phyloP scores from a whole-genome alignment of 2,888 invertebrate species.

The Pandemis cinnamomeana region DNA sequence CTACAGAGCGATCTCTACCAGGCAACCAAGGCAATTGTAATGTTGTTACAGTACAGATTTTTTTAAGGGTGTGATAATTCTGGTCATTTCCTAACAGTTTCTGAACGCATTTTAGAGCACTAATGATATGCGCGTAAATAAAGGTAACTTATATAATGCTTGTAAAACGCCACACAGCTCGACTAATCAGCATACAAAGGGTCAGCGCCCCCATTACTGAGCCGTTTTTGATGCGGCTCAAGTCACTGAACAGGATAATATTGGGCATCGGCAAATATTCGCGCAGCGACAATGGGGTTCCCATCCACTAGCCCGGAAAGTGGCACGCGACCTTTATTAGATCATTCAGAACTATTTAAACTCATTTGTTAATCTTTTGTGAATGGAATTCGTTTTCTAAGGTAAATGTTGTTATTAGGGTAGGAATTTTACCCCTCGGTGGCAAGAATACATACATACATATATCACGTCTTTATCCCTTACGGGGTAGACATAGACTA shows the following conservation, averaged over 20 bases:
- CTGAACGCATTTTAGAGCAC: too few species aligned
- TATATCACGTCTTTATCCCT: too few species aligned
- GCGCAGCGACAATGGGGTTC: slow-evolving; percentile 11
- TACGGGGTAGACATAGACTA: too few species aligned
- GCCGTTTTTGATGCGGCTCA: slow-evolving; percentile 11
- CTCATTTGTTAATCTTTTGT: slow-evolving; percentile 21
- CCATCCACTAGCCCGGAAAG: slow-evolving; percentile 4
- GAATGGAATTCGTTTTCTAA: slow-evolving; percentile 1
- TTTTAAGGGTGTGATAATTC: too few species aligned
- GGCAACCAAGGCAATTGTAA: too few species aligned
- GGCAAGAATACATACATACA: too few species aligned
- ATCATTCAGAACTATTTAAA: slow-evolving; percentile 7
- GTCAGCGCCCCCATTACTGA: neutral
- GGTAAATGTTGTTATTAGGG: neutral
- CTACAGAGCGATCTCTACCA: too few species aligned
- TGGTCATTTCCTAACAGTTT: too few species aligned
- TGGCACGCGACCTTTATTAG: slow-evolving; percentile 19
- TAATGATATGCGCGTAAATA: too few species aligned
- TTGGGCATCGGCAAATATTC: neutral
- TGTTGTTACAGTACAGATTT: too few species aligned
- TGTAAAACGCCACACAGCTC: neutral
- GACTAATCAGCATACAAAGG: slow-evolving; percentile 5
- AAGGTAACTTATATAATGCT: too few species aligned
- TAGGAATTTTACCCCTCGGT: neutral
- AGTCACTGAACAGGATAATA: slow-evolving; percentile 19